These are phyloP conservation scores for Toxonevra muliebris DNA, from an alignment of 2,888 invertebrate species.

Conservation along the genomic window DNA sequence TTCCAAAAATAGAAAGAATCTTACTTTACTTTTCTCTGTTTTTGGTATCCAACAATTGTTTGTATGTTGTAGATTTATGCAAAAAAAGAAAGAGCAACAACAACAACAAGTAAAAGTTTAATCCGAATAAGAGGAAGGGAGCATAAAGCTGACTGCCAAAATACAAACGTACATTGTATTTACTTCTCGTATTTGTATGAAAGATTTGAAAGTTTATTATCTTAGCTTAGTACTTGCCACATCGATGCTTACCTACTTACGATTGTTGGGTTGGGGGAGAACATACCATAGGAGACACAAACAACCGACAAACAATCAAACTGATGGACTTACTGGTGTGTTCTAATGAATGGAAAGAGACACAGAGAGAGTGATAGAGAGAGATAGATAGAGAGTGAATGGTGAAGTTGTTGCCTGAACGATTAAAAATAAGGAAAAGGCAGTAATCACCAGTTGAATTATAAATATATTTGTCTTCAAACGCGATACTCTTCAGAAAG, in stretches of 20 bases:
- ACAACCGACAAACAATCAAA: not conserved
- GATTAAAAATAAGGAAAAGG: not conserved
- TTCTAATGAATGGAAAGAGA: not conserved
- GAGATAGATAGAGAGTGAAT: slow-evolving; percentile 4
- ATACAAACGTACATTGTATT: not conserved
- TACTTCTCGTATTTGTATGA: slow-evolving; percentile 18
- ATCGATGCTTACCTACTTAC: not conserved
- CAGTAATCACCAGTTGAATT: not conserved
- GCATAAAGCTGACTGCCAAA: not conserved
- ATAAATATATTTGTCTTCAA: no score
- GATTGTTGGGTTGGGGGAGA: not conserved
- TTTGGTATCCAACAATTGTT: no score
- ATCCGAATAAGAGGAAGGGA: not conserved
- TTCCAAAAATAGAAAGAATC: not conserved
- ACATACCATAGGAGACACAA: not conserved
- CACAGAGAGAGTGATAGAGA: slow-evolving; percentile 7
- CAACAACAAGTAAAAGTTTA: not conserved
- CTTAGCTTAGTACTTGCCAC: slow-evolving; percentile 35
- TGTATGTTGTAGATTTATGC: not conserved
- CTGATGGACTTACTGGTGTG: no score
- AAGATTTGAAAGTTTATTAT: slow-evolving; percentile 40
- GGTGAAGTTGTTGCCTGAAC: not conserved
- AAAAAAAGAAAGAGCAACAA: no score
- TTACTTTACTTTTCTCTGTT: not conserved
- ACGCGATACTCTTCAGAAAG: no score